Conservation (phyloP, 53 echinoderm and acorn worm species). For the Luidia sarsii region DNA sequence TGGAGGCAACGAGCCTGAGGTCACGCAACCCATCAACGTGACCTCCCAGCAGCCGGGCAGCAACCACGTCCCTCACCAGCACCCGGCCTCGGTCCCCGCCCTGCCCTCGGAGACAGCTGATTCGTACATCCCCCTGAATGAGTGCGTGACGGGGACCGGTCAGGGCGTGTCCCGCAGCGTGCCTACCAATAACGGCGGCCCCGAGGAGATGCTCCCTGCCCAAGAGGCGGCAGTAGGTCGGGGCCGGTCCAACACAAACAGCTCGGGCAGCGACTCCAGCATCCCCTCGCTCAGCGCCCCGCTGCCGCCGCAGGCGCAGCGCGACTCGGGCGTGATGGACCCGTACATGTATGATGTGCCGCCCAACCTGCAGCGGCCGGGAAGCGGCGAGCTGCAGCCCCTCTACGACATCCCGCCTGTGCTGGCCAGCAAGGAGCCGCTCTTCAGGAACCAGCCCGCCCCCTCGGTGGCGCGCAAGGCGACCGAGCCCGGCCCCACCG, state of each 20-base stretch:
- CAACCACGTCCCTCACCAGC: neutral
- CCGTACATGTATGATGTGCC: constrained; percentile 26
- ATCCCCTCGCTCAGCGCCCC: constrained; percentile 68
- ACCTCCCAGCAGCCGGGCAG: neutral
- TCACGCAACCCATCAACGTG: constrained; percentile 17
- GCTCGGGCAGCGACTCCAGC: constrained; percentile 56
- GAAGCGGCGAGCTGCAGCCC: constrained; percentile 2
- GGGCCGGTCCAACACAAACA: constrained; percentile 25
- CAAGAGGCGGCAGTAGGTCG: neutral
- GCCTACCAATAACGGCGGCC: neutral
- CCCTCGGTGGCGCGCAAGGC: neutral
- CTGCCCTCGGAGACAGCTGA: constrained; percentile 42
- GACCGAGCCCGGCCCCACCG: too few species aligned
- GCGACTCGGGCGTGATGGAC: neutral
- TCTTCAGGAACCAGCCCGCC: neutral
- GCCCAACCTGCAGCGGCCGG: constrained; percentile 8
- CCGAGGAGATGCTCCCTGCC: neutral
- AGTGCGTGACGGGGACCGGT: constrained; percentile 59
- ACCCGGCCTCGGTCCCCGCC: neutral
- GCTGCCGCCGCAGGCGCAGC: constrained; percentile 55
- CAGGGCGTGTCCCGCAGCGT: constrained; percentile 42
- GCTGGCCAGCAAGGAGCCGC: neutral
- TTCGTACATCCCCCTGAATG: constrained; percentile 71
- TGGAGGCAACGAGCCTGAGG: neutral
- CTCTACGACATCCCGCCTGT: constrained; percentile 58